Evolutionary conservation across 2,113 vertebrate genomes (phyloP).

Genomic region (Siniperca chuatsi): DNA sequence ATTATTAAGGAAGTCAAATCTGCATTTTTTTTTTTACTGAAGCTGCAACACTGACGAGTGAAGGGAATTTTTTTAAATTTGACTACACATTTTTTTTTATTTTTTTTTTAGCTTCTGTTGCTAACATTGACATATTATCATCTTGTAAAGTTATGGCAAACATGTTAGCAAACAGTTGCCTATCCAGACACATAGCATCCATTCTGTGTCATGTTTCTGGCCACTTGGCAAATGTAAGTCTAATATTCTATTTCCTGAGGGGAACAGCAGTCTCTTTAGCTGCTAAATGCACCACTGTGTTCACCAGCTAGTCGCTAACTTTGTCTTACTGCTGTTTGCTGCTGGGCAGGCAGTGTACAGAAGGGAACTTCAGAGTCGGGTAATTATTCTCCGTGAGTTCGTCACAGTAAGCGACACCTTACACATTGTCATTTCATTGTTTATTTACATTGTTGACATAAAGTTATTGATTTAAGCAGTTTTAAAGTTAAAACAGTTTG

Average conservation of each 20-base stretch:
- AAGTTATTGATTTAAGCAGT: neutral
- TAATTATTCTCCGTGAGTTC: neutral
- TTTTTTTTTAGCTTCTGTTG: neutral
- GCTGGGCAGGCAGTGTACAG: too few relatives aligned
- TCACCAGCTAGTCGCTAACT: too few relatives aligned
- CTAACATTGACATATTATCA: neutral
- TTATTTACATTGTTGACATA: neutral
- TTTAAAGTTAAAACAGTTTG: neutral
- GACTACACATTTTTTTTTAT: too few relatives aligned
- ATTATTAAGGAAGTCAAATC: conserved; percentile 8
- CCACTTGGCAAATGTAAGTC: too few relatives aligned
- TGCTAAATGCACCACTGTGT: too few relatives aligned
- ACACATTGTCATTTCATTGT: neutral
- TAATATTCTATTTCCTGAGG: neutral
- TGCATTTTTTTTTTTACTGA: neutral
- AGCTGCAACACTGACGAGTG: neutral
- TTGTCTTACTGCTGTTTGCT: too few relatives aligned
- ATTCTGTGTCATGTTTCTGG: neutral
- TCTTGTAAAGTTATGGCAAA: neutral
- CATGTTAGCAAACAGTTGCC: neutral
- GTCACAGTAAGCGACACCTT: neutral
- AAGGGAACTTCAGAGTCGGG: neutral
- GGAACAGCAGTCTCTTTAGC: neutral
- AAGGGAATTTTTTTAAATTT: neutral
- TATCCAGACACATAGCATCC: neutral